Evolutionary conservation across 2,113 vertebrate species (phyloP).

Genomic region (Anarrhichthys ocellatus): DNA sequence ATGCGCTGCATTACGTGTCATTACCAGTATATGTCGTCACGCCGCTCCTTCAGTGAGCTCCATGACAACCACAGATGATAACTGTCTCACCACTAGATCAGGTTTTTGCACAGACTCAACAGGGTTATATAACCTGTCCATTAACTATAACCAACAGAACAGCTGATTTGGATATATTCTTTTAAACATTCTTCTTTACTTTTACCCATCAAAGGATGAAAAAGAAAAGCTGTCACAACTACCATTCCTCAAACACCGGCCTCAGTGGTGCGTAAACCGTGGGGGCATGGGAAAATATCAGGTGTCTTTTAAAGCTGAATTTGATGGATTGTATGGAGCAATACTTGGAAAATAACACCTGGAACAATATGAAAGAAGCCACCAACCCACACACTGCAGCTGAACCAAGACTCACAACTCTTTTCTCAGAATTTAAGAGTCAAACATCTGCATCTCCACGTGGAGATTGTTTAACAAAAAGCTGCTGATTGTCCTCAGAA

Average conservation of each 20-base stretch:
- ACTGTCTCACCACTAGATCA: slow-evolving; percentile 18
- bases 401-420: slow-evolving; percentile 8
- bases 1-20: slow-evolving; percentile 37
- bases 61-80: slow-evolving; percentile 31
- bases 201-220: slow-evolving; percentile 16
- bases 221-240: not conserved
- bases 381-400: slow-evolving; percentile 37
- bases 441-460: not conserved
- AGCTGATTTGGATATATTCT: not conserved
- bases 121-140: slow-evolving; percentile 18
- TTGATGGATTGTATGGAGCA: slow-evolving; percentile 52
- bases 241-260: slow-evolving; percentile 30
- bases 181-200: not conserved
- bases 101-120: slow-evolving; percentile 23
- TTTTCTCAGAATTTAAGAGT: slow-evolving; percentile 17
- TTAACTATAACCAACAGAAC: not conserved
- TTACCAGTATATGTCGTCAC: slow-evolving; percentile 37
- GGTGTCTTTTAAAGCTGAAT: slow-evolving; percentile 36
- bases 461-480: slow-evolving; percentile 6
- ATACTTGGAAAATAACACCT: slow-evolving; percentile 45
- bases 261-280: slow-evolving; percentile 17
- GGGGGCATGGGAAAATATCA: slow-evolving; percentile 37
- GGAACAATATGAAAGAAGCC: slow-evolving; percentile 32
- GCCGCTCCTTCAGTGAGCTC: slow-evolving; percentile 16
- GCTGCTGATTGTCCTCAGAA: slow-evolving; percentile 18